Conservation (phyloP, 2,113 vertebrate species). For the Rhineura floridana region DNA sequence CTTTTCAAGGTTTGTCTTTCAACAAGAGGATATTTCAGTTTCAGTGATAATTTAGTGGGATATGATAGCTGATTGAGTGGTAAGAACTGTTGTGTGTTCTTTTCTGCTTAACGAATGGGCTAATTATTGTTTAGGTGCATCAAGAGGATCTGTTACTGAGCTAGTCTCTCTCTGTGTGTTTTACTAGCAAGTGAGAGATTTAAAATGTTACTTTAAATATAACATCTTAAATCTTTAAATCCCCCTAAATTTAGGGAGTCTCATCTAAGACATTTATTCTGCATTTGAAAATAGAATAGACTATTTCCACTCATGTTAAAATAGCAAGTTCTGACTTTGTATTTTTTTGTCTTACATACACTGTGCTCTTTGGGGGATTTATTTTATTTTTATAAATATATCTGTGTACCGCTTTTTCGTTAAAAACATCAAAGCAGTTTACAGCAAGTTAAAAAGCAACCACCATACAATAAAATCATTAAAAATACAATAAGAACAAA, state of each 20-base stretch:
- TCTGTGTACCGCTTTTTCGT: too few relatives aligned
- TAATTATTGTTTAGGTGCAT: not conserved
- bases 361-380: slow-evolving; percentile 22
- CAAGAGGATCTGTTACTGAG: slow-evolving; percentile 11
- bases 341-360: slow-evolving; percentile 2
- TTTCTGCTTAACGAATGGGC: slow-evolving; percentile 3
- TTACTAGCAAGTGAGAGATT: slow-evolving; percentile 5
- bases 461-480: too few relatives aligned
- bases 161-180: not conserved
- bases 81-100: slow-evolving; percentile 34
- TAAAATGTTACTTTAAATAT: slow-evolving; percentile 5
- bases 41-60: not conserved
- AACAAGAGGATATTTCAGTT: slow-evolving; percentile 27
- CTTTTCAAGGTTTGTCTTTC: slow-evolving; percentile 41
- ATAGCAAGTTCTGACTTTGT: slow-evolving; percentile 18
- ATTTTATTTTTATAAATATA: too few relatives aligned
- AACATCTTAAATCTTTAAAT: too few relatives aligned
- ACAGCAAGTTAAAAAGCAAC: too few relatives aligned
- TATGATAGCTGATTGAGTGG: slow-evolving; percentile 6
- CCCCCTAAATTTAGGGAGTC: too few relatives aligned
- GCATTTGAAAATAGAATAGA: not conserved
- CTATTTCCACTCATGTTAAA: not conserved
- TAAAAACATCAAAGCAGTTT: too few relatives aligned
- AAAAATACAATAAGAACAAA: too few relatives aligned
- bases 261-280: slow-evolving; percentile 27